Percentiles rank a stretch among this genome's conserved stretches.
These are phyloP conservation scores for Clivina fossor DNA, from an alignment of 2,888 invertebrate genomes.

Conservation along the genomic window DNA sequence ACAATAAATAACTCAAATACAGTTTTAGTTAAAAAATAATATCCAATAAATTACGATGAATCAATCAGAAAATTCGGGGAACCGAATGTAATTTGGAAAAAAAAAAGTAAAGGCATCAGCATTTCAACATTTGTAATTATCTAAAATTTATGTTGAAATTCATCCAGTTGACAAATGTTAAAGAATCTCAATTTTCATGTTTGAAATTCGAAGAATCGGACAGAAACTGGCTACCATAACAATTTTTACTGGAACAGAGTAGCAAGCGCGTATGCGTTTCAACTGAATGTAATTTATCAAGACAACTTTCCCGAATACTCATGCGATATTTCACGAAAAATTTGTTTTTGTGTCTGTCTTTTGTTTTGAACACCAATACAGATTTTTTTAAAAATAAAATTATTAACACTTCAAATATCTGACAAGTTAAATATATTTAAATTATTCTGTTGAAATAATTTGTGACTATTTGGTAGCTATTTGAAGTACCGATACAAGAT, in stretches of 20 bases:
- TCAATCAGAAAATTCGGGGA: slow-evolving; percentile 29
- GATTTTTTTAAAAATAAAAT: too few species aligned
- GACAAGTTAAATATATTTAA: too few species aligned
- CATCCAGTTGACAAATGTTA: slow-evolving; percentile 19
- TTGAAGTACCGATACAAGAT: too few species aligned
- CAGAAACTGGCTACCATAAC: slow-evolving; percentile 27
- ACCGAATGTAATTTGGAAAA: slow-evolving; percentile 2
- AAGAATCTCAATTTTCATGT: slow-evolving; percentile 27
- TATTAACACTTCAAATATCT: too few species aligned
- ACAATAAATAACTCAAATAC: neutral
- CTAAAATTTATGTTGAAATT: slow-evolving; percentile 17
- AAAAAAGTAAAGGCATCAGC: slow-evolving; percentile 13
- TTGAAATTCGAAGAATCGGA: slow-evolving; percentile 24
- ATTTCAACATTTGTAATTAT: slow-evolving; percentile 24
- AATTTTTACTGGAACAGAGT: slow-evolving; percentile 10
- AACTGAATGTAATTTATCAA: slow-evolving; percentile 21
- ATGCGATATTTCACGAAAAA: too few species aligned
- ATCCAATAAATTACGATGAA: slow-evolving; percentile 23
- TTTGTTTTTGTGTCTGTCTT: too few species aligned
- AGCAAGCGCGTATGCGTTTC: neutral
- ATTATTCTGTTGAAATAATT: too few species aligned
- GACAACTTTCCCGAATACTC: too few species aligned
- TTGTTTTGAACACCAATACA: too few species aligned
- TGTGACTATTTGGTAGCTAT: too few species aligned
- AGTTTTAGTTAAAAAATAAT: slow-evolving; percentile 14